Evolutionary conservation across 2,888 invertebrate genomes (phyloP).

Genomic region (Shargacucullia verbasci): DNA sequence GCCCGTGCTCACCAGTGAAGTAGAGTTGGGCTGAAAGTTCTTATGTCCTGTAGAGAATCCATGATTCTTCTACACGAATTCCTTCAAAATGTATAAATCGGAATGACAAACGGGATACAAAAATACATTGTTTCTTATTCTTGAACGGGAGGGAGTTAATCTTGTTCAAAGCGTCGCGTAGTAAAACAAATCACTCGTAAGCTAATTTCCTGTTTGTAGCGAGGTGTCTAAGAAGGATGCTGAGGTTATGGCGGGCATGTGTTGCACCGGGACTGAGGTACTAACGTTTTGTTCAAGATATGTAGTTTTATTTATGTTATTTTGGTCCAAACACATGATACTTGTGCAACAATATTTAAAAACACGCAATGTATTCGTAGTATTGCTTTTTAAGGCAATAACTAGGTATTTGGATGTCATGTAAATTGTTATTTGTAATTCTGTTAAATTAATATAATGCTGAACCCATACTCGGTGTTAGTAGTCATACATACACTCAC

Average conservation of each 20-base stretch:
- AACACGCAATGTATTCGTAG: too few species aligned
- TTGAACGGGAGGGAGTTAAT: slow-evolving; percentile 16
- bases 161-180: neutral
- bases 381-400: too few species aligned
- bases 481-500: too few species aligned
- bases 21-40: too few species aligned
- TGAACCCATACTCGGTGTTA: too few species aligned
- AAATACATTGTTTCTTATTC: slow-evolving; percentile 27
- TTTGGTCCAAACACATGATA: slow-evolving; percentile 75
- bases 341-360: too few species aligned
- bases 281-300: neutral
- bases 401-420: too few species aligned
- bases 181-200: slow-evolving; percentile 27
- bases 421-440: too few species aligned
- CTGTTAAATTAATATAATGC: too few species aligned
- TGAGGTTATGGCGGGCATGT: slow-evolving; percentile 75
- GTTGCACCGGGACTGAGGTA: slow-evolving; percentile 74
- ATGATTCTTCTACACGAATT: slow-evolving; percentile 4
- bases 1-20: too few species aligned
- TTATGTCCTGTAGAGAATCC: too few species aligned
- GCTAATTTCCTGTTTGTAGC: slow-evolving; percentile 60
- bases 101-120: slow-evolving; percentile 12
- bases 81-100: slow-evolving; percentile 35
- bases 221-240: slow-evolving; percentile 73
- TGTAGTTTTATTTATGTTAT: slow-evolving; percentile 10